These are phyloP conservation scores for Brachyhypopomus gauderio DNA, from an alignment of 2,113 vertebrate species.

Conservation along the genomic window DNA sequence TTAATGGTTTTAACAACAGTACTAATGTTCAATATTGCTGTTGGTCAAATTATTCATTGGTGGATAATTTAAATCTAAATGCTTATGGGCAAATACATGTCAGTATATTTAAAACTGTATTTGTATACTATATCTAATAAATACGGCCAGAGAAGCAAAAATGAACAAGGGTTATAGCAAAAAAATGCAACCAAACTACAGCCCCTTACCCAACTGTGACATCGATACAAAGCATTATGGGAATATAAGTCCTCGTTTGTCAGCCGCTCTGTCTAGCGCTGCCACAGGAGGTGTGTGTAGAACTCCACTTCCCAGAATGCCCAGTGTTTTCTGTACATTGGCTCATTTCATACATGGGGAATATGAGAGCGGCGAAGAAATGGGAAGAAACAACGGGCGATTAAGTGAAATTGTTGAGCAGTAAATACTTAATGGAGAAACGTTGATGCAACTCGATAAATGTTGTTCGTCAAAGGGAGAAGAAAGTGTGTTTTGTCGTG, in stretches of 20 bases:
- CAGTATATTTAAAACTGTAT: neutral
- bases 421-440: neutral
- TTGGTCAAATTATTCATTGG: no score
- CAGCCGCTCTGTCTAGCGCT: neutral
- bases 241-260: conserved; percentile 49
- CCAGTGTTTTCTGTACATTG: conserved; percentile 65
- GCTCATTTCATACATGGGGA: conserved; percentile 58
- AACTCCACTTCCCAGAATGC: conserved; percentile 66
- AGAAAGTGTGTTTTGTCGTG: conserved; percentile 18
- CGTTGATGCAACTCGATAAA: conserved; percentile 12
- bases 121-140: neutral
- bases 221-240: conserved; percentile 59
- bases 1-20: neutral
- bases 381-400: conserved; percentile 51
- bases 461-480: neutral
- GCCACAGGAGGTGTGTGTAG: neutral
- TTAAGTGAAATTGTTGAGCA: conserved; percentile 26
- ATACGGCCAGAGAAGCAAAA: conserved; percentile 4
- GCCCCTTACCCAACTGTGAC: conserved; percentile 42
- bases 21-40: neutral
- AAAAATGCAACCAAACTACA: conserved; percentile 55
- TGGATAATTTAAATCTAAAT: neutral
- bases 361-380: conserved; percentile 56
- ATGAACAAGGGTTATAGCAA: conserved; percentile 28
- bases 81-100: neutral